These are phyloP conservation scores for Girardinus metallicus DNA, from an alignment of 2,797 vertebrate genomes.

Conservation along the genomic window DNA sequence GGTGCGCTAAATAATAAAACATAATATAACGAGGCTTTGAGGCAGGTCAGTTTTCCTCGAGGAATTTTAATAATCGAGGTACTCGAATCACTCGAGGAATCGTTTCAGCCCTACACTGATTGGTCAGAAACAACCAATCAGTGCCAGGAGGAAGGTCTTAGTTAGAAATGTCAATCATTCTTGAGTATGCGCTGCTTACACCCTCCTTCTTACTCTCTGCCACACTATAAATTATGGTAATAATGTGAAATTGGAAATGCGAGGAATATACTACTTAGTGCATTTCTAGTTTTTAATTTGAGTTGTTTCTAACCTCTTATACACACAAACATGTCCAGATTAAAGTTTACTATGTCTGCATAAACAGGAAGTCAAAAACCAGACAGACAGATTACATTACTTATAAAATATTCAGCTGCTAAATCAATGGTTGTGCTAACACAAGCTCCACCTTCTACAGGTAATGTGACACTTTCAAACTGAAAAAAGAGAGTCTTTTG, in stretches of 20 bases:
- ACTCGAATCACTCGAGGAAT: too few species aligned
- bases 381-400: slow-evolving; percentile 23
- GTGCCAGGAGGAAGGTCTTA: too few species aligned
- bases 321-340: background rate
- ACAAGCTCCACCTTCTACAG: slow-evolving; percentile 16
- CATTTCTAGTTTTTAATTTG: background rate
- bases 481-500: background rate
- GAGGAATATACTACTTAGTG: background rate
- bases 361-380: slow-evolving; percentile 14
- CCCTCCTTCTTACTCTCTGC: too few species aligned
- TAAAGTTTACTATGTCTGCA: background rate
- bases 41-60: too few species aligned
- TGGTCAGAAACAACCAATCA: background rate
- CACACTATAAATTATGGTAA: too few species aligned
- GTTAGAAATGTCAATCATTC: too few species aligned
- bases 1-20: too few species aligned
- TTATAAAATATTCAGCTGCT: slow-evolving; percentile 67
- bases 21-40: too few species aligned
- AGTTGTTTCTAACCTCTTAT: background rate
- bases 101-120: too few species aligned
- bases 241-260: background rate
- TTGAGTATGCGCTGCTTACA: too few species aligned
- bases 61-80: too few species aligned
- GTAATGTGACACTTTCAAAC: slow-evolving; percentile 13
- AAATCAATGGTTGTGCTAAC: slow-evolving; percentile 47